Evolutionary conservation across 2,113 vertebrate genomes (phyloP).

Genomic region (Myrmophylax atrothorax): DNA sequence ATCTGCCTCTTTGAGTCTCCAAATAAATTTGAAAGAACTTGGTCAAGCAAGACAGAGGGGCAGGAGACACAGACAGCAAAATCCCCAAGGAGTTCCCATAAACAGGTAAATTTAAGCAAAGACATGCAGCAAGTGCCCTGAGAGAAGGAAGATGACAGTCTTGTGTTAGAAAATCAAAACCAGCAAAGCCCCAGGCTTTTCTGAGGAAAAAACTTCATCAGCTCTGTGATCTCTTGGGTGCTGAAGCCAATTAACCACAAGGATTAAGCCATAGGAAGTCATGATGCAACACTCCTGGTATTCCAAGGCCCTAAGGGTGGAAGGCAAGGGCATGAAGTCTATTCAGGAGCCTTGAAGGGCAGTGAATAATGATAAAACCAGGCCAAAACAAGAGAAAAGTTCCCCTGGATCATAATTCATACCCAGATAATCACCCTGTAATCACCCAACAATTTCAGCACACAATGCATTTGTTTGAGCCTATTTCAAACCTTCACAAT

Average conservation of each 20-base stretch:
- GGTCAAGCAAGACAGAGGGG: background rate
- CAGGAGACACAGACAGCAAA: background rate
- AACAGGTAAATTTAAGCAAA: background rate
- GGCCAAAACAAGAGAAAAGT: background rate
- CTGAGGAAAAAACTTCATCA: background rate
- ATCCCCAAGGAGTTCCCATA: background rate
- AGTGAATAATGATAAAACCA: background rate
- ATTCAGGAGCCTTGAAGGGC: background rate
- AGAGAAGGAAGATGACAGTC: background rate
- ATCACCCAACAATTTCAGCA: constrained; percentile 13
- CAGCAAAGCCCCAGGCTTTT: background rate
- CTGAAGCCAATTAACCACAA: background rate
- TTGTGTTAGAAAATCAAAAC: background rate
- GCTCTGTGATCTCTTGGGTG: background rate
- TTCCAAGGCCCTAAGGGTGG: background rate
- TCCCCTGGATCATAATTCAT: background rate
- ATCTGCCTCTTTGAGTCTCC: background rate
- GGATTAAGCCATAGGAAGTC: background rate
- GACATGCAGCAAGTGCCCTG: background rate
- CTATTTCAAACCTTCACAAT: constrained; percentile 3
- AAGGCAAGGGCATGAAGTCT: background rate
- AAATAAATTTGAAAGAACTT: background rate
- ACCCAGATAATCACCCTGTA: background rate
- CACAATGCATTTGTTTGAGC: background rate
- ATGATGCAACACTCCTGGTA: background rate